Evolutionary conservation across 2,113 vertebrate genomes (phyloP).

Genomic region (Calidris pugnax): DNA sequence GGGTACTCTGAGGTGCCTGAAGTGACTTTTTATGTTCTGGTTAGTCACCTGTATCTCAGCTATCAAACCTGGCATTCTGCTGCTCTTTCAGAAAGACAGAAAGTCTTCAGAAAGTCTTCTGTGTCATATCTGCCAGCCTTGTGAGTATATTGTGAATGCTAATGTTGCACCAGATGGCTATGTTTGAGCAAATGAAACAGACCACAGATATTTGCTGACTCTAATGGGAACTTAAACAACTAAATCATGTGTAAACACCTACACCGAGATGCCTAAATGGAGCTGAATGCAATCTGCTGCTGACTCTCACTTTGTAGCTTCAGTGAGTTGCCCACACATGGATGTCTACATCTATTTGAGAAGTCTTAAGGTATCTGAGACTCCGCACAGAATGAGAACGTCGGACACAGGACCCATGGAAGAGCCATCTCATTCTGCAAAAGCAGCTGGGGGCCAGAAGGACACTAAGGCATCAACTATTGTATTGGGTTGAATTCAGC

Average conservation of each 20-base stretch:
- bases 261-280: neutral
- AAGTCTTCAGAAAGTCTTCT: neutral
- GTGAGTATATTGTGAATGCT: neutral
- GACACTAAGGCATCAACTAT: neutral
- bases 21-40: neutral
- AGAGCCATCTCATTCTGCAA: neutral
- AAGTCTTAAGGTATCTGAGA: neutral
- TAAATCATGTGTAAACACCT: neutral
- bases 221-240: neutral
- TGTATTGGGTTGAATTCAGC: neutral
- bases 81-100: neutral
- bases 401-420: neutral
- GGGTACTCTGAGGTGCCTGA: neutral
- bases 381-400: neutral
- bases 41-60: neutral
- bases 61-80: neutral
- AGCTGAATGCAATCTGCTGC: neutral
- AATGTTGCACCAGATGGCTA: neutral
- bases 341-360: neutral
- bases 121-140: neutral
- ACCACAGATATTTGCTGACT: neutral
- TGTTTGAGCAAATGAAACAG: neutral
- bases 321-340: neutral
- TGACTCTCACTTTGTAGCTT: neutral
- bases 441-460: neutral